Percentiles rank a stretch among this genome's conserved stretches.
Conservation (phyloP, 2,888 invertebrate species). For the Agrochola litura region DNA sequence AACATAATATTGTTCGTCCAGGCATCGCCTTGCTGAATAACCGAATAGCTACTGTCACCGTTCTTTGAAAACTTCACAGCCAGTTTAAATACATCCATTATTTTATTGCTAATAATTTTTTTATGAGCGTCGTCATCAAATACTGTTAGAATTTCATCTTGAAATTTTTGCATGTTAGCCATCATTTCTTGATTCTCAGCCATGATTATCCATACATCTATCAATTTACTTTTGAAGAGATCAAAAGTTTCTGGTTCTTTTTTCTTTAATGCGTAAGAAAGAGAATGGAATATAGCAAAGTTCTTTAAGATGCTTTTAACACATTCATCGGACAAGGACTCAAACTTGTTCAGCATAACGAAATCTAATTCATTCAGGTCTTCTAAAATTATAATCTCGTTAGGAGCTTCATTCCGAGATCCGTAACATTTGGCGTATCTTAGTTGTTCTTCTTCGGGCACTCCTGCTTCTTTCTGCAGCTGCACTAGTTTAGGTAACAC, state of each 20-base stretch:
- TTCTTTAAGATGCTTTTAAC: conserved; percentile 73
- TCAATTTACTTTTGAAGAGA: conserved; percentile 4
- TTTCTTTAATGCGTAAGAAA: conserved; percentile 75
- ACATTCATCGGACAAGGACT: conserved; percentile 68
- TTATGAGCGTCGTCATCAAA: conserved; percentile 66
- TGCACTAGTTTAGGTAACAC: conserved; percentile 72
- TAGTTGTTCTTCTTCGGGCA: conserved; percentile 70
- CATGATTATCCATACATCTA: too few relatives aligned
- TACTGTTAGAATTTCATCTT: conserved; percentile 26
- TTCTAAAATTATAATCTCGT: conserved; percentile 77
- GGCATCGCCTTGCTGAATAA: conserved; percentile 77
- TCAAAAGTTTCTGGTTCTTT: conserved; percentile 70
- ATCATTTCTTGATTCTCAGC: background rate
- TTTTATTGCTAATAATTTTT: conserved; percentile 59
- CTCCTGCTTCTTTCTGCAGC: conserved; percentile 69
- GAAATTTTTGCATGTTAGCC: too few relatives aligned
- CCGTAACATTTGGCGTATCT: conserved; percentile 75
- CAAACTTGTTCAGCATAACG: conserved; percentile 72
- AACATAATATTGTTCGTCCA: conserved; percentile 80
- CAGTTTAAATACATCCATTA: conserved; percentile 29
- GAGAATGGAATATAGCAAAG: conserved; percentile 75
- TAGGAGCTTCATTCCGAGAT: conserved; percentile 60
- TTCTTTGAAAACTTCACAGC: conserved; percentile 46
- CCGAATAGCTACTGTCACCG: conserved; percentile 65
- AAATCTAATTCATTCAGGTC: conserved; percentile 71